These are phyloP conservation scores for Oryzias javanicus DNA, from an alignment of 2,113 vertebrate species.

Conservation along the genomic window DNA sequence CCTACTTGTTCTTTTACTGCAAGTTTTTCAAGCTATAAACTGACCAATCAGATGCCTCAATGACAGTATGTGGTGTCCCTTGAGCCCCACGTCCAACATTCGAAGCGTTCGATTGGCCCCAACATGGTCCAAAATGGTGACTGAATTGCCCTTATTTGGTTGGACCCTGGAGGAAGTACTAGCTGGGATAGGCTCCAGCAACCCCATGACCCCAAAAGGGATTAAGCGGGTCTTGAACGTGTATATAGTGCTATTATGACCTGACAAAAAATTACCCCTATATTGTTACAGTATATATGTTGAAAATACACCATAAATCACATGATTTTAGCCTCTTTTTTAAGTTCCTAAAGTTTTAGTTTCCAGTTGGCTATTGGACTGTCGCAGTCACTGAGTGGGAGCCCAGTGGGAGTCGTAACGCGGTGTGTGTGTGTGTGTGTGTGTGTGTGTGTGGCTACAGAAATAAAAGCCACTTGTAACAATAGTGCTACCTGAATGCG, in stretches of 20 bases:
- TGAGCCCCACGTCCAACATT: too few species aligned
- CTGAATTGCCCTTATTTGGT: too few species aligned
- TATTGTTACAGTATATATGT: neutral
- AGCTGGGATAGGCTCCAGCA: neutral
- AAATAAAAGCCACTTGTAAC: conserved; percentile 39
- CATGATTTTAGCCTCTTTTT: too few species aligned
- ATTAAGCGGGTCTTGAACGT: too few species aligned
- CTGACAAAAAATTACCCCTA: neutral
- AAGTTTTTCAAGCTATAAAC: too few species aligned
- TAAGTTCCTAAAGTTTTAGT: neutral
- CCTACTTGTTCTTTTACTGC: too few species aligned
- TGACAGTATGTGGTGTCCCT: too few species aligned
- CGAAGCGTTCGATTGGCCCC: too few species aligned
- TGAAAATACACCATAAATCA: too few species aligned
- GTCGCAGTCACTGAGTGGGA: conserved; percentile 1
- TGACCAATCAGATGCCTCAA: too few species aligned
- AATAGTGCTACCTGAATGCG: conserved; percentile 49
- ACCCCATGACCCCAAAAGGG: too few species aligned
- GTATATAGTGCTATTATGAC: neutral
- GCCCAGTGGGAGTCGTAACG: conserved; percentile 5
- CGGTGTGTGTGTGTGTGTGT: conserved; percentile 1
- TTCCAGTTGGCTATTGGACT: conserved; percentile 2
- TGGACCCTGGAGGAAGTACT: neutral
- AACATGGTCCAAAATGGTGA: too few species aligned
- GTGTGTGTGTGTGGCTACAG: neutral